These are phyloP conservation scores for Calliscelio sp. DNA, from an alignment of 2,888 invertebrate genomes.

Conservation along the genomic window DNA sequence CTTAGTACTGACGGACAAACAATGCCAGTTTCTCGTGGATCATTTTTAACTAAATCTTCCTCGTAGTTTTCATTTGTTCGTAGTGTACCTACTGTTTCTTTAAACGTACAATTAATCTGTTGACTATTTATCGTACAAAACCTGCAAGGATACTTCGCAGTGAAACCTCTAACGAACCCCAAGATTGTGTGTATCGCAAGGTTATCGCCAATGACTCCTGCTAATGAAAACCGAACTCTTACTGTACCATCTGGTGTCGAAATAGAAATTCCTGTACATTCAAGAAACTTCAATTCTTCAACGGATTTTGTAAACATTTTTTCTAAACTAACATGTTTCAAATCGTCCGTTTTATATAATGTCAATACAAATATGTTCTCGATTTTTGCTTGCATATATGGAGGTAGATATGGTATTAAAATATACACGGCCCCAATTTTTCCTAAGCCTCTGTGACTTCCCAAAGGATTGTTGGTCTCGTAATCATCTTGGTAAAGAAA, in stretches of 20 bases:
- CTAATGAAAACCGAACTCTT: not conserved
- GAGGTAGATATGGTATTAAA: conserved; percentile 9
- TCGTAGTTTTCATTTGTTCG: conserved; percentile 6
- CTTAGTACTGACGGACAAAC: not conserved
- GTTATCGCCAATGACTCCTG: conserved; percentile 66
- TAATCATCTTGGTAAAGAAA: conserved; percentile 69
- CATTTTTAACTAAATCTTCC: not conserved
- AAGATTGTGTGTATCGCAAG: conserved; percentile 65
- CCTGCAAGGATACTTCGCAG: conserved; percentile 61
- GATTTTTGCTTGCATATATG: not conserved
- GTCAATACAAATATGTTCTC: conserved; percentile 48
- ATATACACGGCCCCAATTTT: conserved; percentile 40
- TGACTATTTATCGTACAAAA: conserved; percentile 50
- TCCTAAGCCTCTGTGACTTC: not conserved
- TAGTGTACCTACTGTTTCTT: not conserved
- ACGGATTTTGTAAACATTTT: conserved; percentile 32
- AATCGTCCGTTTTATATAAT: not conserved
- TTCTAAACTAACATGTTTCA: conserved; percentile 30
- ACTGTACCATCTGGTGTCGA: not conserved
- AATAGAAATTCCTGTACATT: conserved; percentile 34
- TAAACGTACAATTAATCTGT: conserved; percentile 40
- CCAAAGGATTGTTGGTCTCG: not conserved
- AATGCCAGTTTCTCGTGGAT: not conserved
- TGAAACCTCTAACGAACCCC: conserved; percentile 65
- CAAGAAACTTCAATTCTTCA: conserved; percentile 41